phyloP scores from a whole-genome alignment of 2,113 vertebrate genomes.

The Misgurnus anguillicaudatus region DNA sequence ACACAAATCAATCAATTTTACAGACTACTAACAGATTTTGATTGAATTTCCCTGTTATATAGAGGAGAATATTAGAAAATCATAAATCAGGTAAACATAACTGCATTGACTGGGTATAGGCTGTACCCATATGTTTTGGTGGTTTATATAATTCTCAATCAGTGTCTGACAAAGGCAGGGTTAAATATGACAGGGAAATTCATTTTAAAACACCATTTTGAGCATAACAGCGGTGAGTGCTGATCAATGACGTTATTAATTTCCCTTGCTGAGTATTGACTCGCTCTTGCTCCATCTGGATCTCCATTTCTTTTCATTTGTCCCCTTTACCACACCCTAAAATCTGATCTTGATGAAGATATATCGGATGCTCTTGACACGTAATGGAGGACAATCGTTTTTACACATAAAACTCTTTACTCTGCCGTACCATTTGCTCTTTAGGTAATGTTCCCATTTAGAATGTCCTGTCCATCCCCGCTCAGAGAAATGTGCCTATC shows the following conservation, averaged over 20 bases:
- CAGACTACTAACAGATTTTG: conserved; percentile 67
- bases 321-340: conserved; percentile 8
- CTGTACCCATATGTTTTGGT: conserved; percentile 37
- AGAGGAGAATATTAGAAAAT: conserved; percentile 66
- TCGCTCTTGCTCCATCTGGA: conserved; percentile 11
- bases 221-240: conserved; percentile 56
- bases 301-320: conserved; percentile 43
- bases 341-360: conserved; percentile 26
- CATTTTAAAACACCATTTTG: conserved; percentile 58
- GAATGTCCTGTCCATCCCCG: not conserved
- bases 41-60: conserved; percentile 58
- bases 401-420: not conserved
- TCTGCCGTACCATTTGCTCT: not conserved
- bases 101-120: conserved; percentile 63
- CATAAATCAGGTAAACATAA: conserved; percentile 66
- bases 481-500: no score
- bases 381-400: not conserved
- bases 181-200: conserved; percentile 63
- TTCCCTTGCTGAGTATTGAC: conserved; percentile 54
- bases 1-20: conserved; percentile 71
- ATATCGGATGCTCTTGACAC: conserved; percentile 7
- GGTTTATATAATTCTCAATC: conserved; percentile 37
- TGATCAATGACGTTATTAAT: conserved; percentile 73
- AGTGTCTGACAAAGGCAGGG: conserved; percentile 42
- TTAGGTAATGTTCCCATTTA: conserved; percentile 1